A percentile compares a stretch with the other conserved stretches of the same genome.
phyloP scores from a whole-genome alignment of 2,797 vertebrate species.

The Distichodus sexfasciatus region DNA sequence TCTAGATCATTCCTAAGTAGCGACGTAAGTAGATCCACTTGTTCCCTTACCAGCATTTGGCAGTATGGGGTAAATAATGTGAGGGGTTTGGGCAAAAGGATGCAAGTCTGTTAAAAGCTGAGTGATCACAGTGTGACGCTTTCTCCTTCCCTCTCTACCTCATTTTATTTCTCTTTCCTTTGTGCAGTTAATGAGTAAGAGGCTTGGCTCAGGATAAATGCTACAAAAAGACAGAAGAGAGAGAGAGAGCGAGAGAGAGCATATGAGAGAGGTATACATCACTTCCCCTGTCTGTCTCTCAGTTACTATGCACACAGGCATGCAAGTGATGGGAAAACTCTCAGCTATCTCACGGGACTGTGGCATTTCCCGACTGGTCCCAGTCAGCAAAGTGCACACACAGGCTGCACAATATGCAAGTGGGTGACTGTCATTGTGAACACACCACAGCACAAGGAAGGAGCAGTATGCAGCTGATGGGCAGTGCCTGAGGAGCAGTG shows the following conservation, averaged over 20 bases:
- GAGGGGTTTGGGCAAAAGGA: neutral
- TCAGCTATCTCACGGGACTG: too few relatives aligned
- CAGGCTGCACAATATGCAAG: too few relatives aligned
- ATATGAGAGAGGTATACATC: neutral
- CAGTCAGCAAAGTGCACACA: too few relatives aligned
- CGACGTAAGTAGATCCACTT: too few relatives aligned
- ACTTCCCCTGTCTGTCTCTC: neutral
- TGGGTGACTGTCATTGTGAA: too few relatives aligned
- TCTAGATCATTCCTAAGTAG: neutral
- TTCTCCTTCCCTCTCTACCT: slow-evolving; percentile 39
- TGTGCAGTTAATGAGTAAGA: slow-evolving; percentile 70
- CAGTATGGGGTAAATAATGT: neutral
- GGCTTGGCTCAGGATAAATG: slow-evolving; percentile 62
- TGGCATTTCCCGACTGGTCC: too few relatives aligned
- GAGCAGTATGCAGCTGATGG: too few relatives aligned
- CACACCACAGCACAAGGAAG: too few relatives aligned
- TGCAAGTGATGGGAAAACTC: neutral
- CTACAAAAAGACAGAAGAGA: slow-evolving; percentile 14
- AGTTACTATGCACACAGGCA: neutral
- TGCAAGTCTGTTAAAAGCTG: slow-evolving; percentile 61
- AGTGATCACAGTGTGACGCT: slow-evolving; percentile 61
- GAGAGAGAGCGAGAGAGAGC: slow-evolving; percentile 48
- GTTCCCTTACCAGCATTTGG: neutral
- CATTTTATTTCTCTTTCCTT: slow-evolving; percentile 59
- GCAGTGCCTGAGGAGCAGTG: too few relatives aligned